Conservation (phyloP, 2,113 vertebrate genomes). For the Damaliscus lunatus region DNA sequence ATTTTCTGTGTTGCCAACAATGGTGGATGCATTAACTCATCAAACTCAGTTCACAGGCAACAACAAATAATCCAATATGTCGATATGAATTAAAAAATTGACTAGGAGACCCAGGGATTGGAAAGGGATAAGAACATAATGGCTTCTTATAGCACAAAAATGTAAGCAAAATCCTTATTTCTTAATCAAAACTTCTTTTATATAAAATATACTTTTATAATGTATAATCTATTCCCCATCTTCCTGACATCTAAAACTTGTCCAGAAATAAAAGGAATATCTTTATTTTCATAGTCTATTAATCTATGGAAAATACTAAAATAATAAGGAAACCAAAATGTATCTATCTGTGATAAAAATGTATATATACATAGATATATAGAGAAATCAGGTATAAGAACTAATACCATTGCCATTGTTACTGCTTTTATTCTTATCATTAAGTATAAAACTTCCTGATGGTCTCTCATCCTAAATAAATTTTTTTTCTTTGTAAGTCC, state of each 20-base stretch:
- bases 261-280: neutral
- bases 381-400: neutral
- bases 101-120: neutral
- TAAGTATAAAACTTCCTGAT: neutral
- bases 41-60: neutral
- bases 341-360: neutral
- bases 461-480: neutral
- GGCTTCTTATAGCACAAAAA: neutral
- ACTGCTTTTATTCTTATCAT: neutral
- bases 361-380: neutral
- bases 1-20: neutral
- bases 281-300: neutral
- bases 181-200: neutral
- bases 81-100: neutral
- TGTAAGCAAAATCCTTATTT: neutral
- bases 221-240: neutral
- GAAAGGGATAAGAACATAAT: neutral
- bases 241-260: neutral
- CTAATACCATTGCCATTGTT: neutral
- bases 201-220: neutral
- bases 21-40: neutral
- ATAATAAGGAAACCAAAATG: neutral
- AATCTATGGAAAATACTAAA: neutral
- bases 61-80: neutral
- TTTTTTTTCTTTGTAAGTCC: neutral